Conservation (phyloP, 64 coral and sea anemone species). For the Hydrozoanthus tunicans region DNA sequence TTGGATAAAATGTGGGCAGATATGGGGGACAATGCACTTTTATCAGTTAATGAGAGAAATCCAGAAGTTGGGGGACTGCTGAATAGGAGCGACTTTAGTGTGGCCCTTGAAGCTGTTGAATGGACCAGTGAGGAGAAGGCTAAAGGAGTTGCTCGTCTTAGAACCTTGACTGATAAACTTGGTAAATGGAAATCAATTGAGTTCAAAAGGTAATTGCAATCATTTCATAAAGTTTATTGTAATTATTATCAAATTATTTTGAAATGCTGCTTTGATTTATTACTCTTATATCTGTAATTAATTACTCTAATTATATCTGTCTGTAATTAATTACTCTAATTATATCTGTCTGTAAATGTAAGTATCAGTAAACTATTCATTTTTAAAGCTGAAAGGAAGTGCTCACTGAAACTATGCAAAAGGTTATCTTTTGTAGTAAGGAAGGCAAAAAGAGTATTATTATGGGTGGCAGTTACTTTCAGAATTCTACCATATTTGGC, state of each 20-base stretch:
- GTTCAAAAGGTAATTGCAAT: neutral
- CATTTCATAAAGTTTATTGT: too few relatives aligned
- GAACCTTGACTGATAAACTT: neutral
- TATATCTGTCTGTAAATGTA: neutral
- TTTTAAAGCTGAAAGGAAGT: neutral
- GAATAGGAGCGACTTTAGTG: neutral
- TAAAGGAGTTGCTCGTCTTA: neutral
- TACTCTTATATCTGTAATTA: too few relatives aligned
- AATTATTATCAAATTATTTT: too few relatives aligned
- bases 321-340: neutral
- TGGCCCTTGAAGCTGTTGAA: constrained; percentile 26
- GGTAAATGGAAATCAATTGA: neutral
- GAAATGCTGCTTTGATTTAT: neutral
- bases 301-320: too few relatives aligned
- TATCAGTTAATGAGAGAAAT: constrained; percentile 48
- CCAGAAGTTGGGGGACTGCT: constrained; percentile 50
- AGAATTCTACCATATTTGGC: too few relatives aligned
- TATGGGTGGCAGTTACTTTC: too few relatives aligned
- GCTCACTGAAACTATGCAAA: neutral
- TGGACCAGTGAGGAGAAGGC: constrained; percentile 47
- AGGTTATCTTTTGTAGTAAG: neutral
- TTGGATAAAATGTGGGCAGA: constrained; percentile 59
- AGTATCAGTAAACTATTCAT: neutral
- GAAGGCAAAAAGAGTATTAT: too few relatives aligned
- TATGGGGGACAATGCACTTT: constrained; percentile 36